Evolutionary conservation across 2,113 vertebrate species (phyloP).

Genomic region (Ailuropoda melanoleuca): DNA sequence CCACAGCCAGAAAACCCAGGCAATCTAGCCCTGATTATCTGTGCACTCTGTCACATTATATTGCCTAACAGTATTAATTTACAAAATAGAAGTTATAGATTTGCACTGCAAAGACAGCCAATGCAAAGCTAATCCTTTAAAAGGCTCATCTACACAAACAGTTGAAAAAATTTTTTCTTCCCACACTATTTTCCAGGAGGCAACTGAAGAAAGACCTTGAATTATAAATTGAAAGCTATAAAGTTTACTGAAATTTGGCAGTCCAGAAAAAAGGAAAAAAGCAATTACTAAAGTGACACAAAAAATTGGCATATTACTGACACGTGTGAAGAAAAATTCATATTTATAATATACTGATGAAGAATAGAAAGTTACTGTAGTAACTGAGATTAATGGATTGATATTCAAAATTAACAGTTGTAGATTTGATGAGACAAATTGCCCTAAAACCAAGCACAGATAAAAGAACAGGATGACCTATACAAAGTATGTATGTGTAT

Average conservation of each 20-base stretch:
- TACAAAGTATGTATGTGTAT: background rate
- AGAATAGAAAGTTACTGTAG: background rate
- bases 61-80: background rate
- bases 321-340: background rate
- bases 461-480: background rate
- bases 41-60: background rate
- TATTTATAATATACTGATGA: background rate
- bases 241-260: background rate
- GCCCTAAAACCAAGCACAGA: background rate
- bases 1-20: background rate
- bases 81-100: background rate
- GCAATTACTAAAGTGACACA: background rate
- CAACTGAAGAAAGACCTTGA: background rate
- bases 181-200: background rate
- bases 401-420: slow-evolving; percentile 44
- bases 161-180: background rate
- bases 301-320: background rate
- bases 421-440: background rate
- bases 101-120: background rate
- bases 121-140: background rate
- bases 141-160: background rate
- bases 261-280: background rate
- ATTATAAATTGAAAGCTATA: background rate
- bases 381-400: background rate
- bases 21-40: background rate